Evolutionary conservation across 2,797 vertebrate genomes (phyloP), one percentile per base, ranked within the genome.

Genomic region (Denticeps clupeoides): DNA sequence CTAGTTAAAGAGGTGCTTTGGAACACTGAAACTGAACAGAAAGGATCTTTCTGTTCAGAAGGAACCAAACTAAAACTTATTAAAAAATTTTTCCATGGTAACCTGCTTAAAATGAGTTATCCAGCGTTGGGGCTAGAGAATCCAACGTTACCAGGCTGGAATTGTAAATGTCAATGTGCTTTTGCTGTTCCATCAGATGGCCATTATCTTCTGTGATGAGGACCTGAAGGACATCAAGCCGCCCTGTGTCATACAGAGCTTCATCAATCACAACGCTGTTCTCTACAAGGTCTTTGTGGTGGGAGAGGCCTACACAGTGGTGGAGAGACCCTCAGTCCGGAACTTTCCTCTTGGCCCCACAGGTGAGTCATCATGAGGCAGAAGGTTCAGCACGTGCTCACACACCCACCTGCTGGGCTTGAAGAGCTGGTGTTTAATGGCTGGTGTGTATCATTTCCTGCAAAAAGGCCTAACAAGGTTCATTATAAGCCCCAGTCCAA

Each of bases 231-330:
- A 89, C 42, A 83, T 99, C 60, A 87, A 78, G 46, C 92, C 90
- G 0, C 95, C 93, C 0, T 99, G 95, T 0, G 95, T 98, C 68
- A 88, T 97, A 68, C 95, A 99, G 84, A 99, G 89, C 62, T 99
- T 99, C 77, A 94, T 99, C 75, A 99, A 94, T 78, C 95, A 99
- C 76, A 97, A 98, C 0, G 95, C 95, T 0, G 88, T 97, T 47
- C 85, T 99, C 9, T 94, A 99, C 74, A 99, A 99, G 73, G 95
- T 99, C 65, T 99, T 97, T 0, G 93, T 99, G 64, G 91, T 99
- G 0, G 95, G 95, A 9, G 93, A 97, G 35, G 90, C 91, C n/a
- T 91, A 97, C 82, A 91, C 87, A 0, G 90, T 98, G 71, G 93
- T 97, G 65, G 89, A 97, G 74, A 82, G 95, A 45, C 95, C 93